A percentile compares a stretch with the other conserved stretches of the same genome.
Evolutionary conservation across 2,797 vertebrate genomes (phyloP).

Genomic region (Crenuchus spilurus): DNA sequence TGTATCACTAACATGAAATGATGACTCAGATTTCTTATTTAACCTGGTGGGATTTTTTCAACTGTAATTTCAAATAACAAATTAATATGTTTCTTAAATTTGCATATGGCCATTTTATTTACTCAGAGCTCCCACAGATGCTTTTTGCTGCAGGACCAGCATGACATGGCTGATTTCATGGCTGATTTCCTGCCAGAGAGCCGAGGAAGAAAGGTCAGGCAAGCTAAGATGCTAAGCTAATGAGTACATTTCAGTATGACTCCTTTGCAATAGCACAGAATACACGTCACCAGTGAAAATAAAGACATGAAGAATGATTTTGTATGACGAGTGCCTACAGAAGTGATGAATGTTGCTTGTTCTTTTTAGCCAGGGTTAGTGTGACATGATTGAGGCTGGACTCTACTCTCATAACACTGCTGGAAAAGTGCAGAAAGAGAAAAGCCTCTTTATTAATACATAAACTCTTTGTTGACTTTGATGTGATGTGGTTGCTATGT

Average conservation of each 20-base stretch:
- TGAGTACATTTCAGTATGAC: background rate
- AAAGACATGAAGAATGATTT: background rate
- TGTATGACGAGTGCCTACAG: background rate
- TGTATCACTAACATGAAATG: no score
- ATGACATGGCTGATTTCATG: constrained; percentile 11
- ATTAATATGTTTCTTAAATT: background rate
- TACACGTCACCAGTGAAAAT: background rate
- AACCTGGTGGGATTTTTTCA: no score
- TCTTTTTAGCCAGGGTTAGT: background rate
- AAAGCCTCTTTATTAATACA: background rate
- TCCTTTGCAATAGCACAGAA: background rate
- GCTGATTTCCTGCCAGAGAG: background rate
- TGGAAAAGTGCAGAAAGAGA: no score
- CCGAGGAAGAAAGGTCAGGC: background rate
- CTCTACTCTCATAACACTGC: background rate
- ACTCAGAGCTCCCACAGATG: background rate
- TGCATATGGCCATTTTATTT: background rate
- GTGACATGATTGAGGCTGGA: background rate
- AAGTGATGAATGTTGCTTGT: background rate
- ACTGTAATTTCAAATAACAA: background rate
- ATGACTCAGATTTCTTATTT: no score
- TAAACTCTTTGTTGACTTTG: no score
- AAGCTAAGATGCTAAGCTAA: constrained; percentile 2
- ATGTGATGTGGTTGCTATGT: no score
- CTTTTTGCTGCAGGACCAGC: background rate